Evolutionary conservation across 2,113 vertebrate species (phyloP).

Genomic region (Platichthys flesus): DNA sequence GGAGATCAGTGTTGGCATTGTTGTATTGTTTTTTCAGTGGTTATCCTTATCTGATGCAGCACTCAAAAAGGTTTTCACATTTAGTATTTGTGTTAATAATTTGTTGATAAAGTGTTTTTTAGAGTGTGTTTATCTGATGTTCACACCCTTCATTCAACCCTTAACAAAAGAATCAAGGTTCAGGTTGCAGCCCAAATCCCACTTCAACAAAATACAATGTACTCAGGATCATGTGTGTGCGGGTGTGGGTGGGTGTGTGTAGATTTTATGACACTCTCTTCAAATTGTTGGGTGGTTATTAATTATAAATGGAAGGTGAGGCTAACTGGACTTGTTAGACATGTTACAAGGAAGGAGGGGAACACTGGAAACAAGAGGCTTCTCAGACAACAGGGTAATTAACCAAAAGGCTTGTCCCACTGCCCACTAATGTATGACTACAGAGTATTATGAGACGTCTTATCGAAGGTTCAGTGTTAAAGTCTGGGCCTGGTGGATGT

Average conservation of each 20-base stretch:
- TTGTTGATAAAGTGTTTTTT: too few species aligned
- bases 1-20: too few species aligned
- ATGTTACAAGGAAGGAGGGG: not conserved
- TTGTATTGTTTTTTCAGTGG: not conserved
- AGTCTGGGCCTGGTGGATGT: not conserved
- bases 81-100: too few species aligned
- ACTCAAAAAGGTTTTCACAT: too few species aligned
- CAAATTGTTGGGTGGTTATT: constrained; percentile 18
- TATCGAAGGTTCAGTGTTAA: not conserved
- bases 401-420: constrained; percentile 1
- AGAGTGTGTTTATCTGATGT: too few species aligned
- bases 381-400: not conserved
- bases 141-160: too few species aligned
- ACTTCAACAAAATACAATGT: not conserved
- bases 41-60: too few species aligned
- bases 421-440: not conserved
- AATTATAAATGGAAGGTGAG: constrained; percentile 36
- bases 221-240: constrained; percentile 1
- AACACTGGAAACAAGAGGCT: not conserved
- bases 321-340: constrained; percentile 24
- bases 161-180: not conserved
- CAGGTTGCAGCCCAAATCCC: not conserved
- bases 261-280: not conserved
- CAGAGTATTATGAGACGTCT: constrained; percentile 9
- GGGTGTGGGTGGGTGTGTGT: too few species aligned